Base-by-base conservation (phyloP, 2,113 vertebrate species). In the Halcyon senegalensis region DNA sequence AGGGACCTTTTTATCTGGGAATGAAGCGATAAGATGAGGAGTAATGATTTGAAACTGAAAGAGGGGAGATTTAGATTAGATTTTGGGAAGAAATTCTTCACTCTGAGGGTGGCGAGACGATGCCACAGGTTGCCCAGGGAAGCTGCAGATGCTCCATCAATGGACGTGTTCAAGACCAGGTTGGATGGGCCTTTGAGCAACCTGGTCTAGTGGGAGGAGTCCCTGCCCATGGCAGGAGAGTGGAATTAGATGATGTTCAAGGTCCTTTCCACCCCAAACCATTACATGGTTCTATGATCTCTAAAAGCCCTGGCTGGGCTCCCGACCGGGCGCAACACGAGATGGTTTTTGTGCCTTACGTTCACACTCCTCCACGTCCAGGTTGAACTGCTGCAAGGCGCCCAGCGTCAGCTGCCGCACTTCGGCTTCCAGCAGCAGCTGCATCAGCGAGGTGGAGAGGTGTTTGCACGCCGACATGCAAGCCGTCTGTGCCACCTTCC, bases 391-490 rank as follows among this genome's bases (percentile, higher is more conserved):
- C 91, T 99, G 99, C 82, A 99, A 90, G 8, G 99, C 99, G 2
- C 99, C 99, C 98, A 99, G 97, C 11, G 99, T 99, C 63, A 99
- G 98, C 98, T 99, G 99, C 44, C 99, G 92, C 59, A 99, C 98
- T 93, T 99, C 99, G 0, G 98, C 98, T 90, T 99, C 99, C 63
- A 99, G 97, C 89, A 99, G 98, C 74, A 99, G 98, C 95, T 99
- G 99, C 98, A 99, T 98, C 97, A 99, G 98, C 1, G 99, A 99
- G 19, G 99, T 99, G 92, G 99, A 98, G 80, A 99, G 98, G 97
- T 99, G 99, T 25, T 99, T 99, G 96, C 99, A 99, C 30, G 99
- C 99, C 0, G 99, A 99, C 99, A 99, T 99, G 88, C 99, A 99
- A 28, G 99, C 99, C 0, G 99, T 99, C 98, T 99, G 99, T 0